These are phyloP conservation scores for Hylaeus anthracinus DNA, from an alignment of 1,140 invertebrate genomes.

Conservation along the genomic window DNA sequence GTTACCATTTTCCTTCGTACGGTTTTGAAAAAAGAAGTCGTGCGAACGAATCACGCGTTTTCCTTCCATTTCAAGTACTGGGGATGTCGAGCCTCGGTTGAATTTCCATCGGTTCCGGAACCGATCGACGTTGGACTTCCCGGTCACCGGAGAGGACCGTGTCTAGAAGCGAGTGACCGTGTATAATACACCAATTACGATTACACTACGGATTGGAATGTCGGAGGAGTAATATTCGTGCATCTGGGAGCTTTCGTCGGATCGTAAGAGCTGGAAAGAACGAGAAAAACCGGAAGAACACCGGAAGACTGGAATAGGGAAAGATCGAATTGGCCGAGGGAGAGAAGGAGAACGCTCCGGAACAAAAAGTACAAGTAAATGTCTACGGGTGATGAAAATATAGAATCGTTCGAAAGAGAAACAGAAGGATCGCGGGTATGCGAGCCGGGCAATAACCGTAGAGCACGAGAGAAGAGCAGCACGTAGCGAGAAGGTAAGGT, in stretches of 20 bases:
- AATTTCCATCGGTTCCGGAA: neutral
- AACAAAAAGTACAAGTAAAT: neutral
- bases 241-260: neutral
- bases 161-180: neutral
- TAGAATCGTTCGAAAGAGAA: neutral
- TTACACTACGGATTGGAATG: neutral
- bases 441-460: constrained; percentile 24
- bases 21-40: neutral
- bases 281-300: too few relatives aligned
- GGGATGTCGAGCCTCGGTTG: too few relatives aligned
- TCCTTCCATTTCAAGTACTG: neutral
- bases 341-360: neutral
- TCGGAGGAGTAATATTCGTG: neutral
- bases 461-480: constrained; percentile 26
- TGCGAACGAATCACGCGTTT: neutral
- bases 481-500: constrained; percentile 34
- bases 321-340: neutral
- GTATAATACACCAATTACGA: neutral
- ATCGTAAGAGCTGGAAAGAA: neutral
- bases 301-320: neutral
- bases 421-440: constrained; percentile 4
- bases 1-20: constrained; percentile 4
- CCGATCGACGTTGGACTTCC: neutral
- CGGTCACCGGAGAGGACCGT: constrained; percentile 11
- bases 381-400: neutral